These are phyloP conservation scores for Tetragonula clypearis DNA, from an alignment of 1,140 invertebrate genomes.

Conservation along the genomic window DNA sequence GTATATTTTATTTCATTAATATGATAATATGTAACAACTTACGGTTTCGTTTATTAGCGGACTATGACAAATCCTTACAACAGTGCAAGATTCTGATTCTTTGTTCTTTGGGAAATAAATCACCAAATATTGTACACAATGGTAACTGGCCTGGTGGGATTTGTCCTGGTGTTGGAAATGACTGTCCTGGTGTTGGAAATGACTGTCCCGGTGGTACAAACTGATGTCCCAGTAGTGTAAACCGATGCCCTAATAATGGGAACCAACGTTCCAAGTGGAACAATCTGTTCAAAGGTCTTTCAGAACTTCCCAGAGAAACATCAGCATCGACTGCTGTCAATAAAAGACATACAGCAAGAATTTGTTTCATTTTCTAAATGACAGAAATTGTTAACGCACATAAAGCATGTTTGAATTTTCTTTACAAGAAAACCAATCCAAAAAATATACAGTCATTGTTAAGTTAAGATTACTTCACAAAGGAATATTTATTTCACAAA, in stretches of 20 bases:
- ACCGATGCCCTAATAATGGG: neutral
- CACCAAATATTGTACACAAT: neutral
- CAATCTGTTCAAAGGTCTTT: neutral
- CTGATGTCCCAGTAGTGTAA: neutral
- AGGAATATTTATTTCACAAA: no score
- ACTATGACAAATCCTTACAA: constrained; percentile 59
- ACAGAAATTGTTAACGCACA: neutral
- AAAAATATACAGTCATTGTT: no score
- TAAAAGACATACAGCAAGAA: constrained; percentile 2
- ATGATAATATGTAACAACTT: constrained; percentile 18
- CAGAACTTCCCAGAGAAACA: neutral
- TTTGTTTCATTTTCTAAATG: neutral
- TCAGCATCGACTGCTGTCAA: neutral
- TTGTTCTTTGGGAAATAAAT: neutral
- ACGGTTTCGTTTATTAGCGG: constrained; percentile 54
- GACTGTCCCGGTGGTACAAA: neutral
- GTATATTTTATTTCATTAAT: neutral
- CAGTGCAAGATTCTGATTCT: neutral
- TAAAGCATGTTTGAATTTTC: no score
- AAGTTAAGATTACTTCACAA: no score
- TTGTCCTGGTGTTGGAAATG: neutral
- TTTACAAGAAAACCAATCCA: no score
- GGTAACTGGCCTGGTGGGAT: no score
- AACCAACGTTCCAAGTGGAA: no score
- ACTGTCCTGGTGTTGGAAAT: neutral